A percentile compares a stretch with the other conserved stretches of the same genome.
These are phyloP conservation scores for Echinops telfairi DNA, from an alignment of 2,113 vertebrate species.

Conservation along the genomic window DNA sequence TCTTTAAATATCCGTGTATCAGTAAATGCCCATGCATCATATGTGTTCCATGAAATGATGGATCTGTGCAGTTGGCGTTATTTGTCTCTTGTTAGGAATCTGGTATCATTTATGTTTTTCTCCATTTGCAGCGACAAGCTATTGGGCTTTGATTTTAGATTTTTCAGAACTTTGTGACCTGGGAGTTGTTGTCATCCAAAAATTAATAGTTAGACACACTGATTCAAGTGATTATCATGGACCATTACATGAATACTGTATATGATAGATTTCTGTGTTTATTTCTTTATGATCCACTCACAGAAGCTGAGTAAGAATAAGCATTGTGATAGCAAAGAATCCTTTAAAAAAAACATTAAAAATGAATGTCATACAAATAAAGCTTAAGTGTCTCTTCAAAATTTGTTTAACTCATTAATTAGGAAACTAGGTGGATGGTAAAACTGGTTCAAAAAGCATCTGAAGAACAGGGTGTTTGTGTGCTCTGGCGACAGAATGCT, in stretches of 20 bases:
- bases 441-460: background rate
- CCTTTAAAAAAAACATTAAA: background rate
- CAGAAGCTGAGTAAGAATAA: background rate
- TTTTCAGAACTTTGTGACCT: slow-evolving; percentile 13
- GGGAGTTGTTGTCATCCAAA: background rate
- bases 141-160: slow-evolving; percentile 1
- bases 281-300: background rate
- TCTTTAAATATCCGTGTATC: background rate
- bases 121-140: background rate
- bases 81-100: background rate
- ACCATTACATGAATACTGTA: background rate
- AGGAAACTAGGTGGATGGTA: background rate
- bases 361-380: background rate
- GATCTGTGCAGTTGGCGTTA: background rate
- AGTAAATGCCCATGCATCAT: background rate
- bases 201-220: background rate
- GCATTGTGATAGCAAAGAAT: no score
- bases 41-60: background rate
- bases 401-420: background rate
- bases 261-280: background rate
- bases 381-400: background rate
- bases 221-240: background rate
- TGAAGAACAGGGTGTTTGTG: background rate
- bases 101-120: background rate
- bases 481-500: background rate